Base-by-base conservation (phyloP, 2,113 vertebrate genomes). In the Chaetodon auriga region DNA sequence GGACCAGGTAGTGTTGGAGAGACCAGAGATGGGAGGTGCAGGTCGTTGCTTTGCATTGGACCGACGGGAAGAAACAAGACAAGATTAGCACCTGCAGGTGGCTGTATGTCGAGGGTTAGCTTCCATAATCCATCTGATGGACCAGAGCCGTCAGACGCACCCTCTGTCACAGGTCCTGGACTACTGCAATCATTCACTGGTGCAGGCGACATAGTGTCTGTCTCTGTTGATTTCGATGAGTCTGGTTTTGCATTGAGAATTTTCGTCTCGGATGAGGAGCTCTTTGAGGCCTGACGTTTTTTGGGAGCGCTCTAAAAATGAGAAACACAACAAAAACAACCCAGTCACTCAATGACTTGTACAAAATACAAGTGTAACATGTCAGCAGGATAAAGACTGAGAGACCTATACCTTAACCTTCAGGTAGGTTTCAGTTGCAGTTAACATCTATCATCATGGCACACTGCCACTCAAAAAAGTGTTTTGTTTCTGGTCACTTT, bases 61-160 rank as follows among this genome's bases (percentile, higher is more conserved):
- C 83, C 65, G 18, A 90, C 76, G 0, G 95, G 93, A 58, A 96
- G 30, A 64, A 95, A 77, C 62, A 96, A 69, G 3, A 96, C 88
- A 4, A 96, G 80, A 5, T 93, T 87, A 5, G 89, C 25, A 7
- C 89, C 91, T 18, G 93, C 90, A 70, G 91, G 87, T 0, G 90
- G 90, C 2, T 77, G 48, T 70, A 93, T 88, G 68, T 95, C 78
- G 1, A 95, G 81, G 4, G 88, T 90, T 14, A 96, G 51, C 16
- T 85, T 92, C 90, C 92, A 95, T 14, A 82, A 23, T 6, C 87
- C 83, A 0, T 80, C 72, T 30, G 79, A 15, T 30, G 78, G 16
- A 62, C 41, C 54, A 13, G 72, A 54, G 18, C 21, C 16, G 55
- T 51, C 11, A 36, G 70, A 23, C 8, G 3, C 51, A n/a, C 12